Base-by-base conservation (phyloP, 2,113 vertebrate genomes). In the Hippopotamus amphibius region DNA sequence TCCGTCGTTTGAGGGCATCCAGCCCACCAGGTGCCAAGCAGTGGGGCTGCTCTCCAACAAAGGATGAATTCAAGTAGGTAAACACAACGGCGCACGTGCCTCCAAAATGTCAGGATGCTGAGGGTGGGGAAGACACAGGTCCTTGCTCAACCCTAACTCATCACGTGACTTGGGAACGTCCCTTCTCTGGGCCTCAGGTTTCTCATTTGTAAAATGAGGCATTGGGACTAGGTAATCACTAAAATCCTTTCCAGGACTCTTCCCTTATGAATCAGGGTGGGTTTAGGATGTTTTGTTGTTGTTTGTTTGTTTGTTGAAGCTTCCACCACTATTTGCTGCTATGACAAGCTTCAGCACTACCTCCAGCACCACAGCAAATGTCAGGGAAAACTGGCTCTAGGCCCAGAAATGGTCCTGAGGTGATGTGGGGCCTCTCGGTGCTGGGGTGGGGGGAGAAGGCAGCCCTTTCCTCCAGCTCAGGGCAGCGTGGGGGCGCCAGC, bases 291-390 rank as follows among this genome's bases (percentile, higher is more conserved):
- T 22, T 30, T 50, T 13, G 43, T 30, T 84, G 12, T 9, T 24
- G 12, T 24, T 30, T 19, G n/a, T 10, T 13, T 19, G 7, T 41
- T 30, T 80, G 37, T 83, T 55, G 37, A 85, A 88, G 41, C 53
- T 88, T 89, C 86, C 22, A 24, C 55, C 94, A 55, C 63, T 76
- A 8, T 84, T 69, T 82, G 28, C 91, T 93, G 15, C 37, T 86
- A 72, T 82, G 17, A 59, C 33, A 71, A 88, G 50, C 90, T 33
- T 68, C 26, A 83, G 24, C 41, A 41, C 69, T 77, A 66, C 4
- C 19, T 48, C n/a, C 19, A 30, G 26, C 13, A 88, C 9, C 71
- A 92, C 26, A 86, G 33, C 3, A 68, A 72, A 72, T 89, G 28
- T 13, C 46, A 30, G 6, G 17, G 33, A 57, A 79, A 46, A 41